These are phyloP conservation scores for Danio choprae DNA, from an alignment of 2,797 vertebrate genomes.

Conservation along the genomic window DNA sequence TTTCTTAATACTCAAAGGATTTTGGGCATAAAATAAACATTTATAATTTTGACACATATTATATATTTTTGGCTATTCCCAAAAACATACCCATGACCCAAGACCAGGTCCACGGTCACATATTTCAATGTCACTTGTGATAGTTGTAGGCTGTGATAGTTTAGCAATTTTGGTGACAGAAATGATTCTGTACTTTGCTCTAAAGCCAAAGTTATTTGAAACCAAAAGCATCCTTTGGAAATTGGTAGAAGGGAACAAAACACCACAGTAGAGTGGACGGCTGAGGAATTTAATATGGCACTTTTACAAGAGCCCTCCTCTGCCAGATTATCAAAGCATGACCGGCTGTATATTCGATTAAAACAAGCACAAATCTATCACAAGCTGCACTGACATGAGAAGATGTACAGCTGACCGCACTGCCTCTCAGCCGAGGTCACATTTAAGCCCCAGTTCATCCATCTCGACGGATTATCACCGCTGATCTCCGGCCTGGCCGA, in stretches of 20 bases:
- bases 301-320: conserved; percentile 33
- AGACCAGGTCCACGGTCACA: no score
- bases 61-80: no score
- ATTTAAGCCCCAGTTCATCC: conserved; percentile 20
- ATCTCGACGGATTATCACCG: conserved; percentile 62
- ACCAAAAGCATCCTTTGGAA: conserved; percentile 28
- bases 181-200: conserved; percentile 28
- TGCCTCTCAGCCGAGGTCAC: conserved; percentile 58
- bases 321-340: conserved; percentile 49
- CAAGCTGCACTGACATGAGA: conserved; percentile 58
- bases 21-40: no score
- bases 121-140: background rate
- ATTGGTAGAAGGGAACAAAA: conserved; percentile 36
- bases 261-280: conserved; percentile 2
- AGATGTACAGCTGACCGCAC: conserved; percentile 44
- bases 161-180: conserved; percentile 16
- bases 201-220: conserved; percentile 26
- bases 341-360: conserved; percentile 59
- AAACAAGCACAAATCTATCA: conserved; percentile 56
- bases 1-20: no score
- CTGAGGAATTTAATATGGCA: conserved; percentile 31
- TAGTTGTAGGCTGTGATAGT: background rate
- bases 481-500: conserved; percentile 56
- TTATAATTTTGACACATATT: no score
- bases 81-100: no score